Evolutionary conservation across 2,797 vertebrate genomes (phyloP).

Genomic region (Alauda arvensis): DNA sequence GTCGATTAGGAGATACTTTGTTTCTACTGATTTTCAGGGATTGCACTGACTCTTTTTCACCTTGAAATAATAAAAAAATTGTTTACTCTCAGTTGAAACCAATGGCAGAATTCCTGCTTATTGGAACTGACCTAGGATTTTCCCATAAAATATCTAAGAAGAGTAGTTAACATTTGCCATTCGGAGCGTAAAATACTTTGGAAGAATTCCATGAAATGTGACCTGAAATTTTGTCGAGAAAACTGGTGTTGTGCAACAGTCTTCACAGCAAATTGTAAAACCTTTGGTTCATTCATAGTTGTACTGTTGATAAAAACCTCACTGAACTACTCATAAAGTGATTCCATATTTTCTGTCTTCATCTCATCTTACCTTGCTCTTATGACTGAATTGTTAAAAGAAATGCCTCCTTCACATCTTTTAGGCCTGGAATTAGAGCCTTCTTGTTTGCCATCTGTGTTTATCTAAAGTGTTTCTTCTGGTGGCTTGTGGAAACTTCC

Average conservation of each 20-base stretch:
- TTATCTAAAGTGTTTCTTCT: neutral
- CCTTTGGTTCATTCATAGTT: rapidly evolving
- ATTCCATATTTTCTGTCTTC: neutral
- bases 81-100: neutral
- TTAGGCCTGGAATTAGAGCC: neutral
- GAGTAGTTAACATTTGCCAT: neutral
- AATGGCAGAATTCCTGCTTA: neutral
- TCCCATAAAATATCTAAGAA: neutral
- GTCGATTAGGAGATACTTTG: neutral
- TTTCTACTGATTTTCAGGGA: neutral
- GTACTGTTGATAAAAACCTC: neutral
- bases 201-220: neutral
- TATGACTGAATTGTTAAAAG: neutral
- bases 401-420: neutral
- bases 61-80: neutral
- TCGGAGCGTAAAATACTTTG: neutral
- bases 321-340: neutral
- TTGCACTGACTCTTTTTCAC: neutral
- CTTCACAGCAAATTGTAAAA: neutral
- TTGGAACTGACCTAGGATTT: neutral
- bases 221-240: neutral
- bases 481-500: neutral
- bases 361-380: neutral
- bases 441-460: neutral
- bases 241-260: rapidly evolving